These are phyloP conservation scores for Anastrepha obliqua DNA, from an alignment of 1,140 invertebrate species.

Conservation along the genomic window DNA sequence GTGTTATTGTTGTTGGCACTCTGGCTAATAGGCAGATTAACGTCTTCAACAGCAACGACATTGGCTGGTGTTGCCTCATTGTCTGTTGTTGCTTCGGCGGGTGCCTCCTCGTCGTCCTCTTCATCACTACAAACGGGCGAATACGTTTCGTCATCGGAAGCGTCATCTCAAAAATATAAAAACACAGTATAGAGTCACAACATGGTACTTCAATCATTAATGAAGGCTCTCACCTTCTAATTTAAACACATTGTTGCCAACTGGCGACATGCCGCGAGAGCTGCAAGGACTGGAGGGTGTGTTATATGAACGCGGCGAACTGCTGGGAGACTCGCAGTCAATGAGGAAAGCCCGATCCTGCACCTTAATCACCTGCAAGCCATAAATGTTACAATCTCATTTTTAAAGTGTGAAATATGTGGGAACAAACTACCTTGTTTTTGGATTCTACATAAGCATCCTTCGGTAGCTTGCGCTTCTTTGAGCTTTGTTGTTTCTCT, in stretches of 20 bases:
- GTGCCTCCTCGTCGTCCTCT: conserved; percentile 63
- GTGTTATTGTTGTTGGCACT: conserved; percentile 30
- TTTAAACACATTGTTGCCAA: conserved; percentile 59
- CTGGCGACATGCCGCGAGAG: conserved; percentile 71
- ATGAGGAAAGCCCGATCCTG: conserved; percentile 60
- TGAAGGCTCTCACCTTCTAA: conserved; percentile 14
- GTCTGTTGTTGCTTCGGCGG: not conserved
- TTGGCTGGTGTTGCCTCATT: conserved; percentile 6
- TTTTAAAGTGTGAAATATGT: too few relatives aligned
- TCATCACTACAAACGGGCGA: conserved; percentile 73
- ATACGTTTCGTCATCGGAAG: conserved; percentile 69
- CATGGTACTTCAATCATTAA: not conserved
- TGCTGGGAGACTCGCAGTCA: conserved; percentile 69
- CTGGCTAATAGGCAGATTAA: conserved; percentile 55
- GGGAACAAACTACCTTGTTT: conserved; percentile 62
- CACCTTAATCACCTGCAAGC: conserved; percentile 65
- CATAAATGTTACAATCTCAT: conserved; percentile 22
- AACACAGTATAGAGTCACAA: not conserved
- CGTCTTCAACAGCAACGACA: conserved; percentile 60
- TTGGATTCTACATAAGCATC: conserved; percentile 61
- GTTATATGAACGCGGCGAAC: conserved; percentile 67
- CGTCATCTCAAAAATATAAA: conserved; percentile 56
- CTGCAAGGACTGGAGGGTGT: conserved; percentile 70
- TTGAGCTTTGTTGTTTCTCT: conserved; percentile 66
- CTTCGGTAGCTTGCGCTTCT: conserved; percentile 68